Base-by-base conservation (phyloP, 2,113 vertebrate species). In the Kobus ellipsiprymnus region DNA sequence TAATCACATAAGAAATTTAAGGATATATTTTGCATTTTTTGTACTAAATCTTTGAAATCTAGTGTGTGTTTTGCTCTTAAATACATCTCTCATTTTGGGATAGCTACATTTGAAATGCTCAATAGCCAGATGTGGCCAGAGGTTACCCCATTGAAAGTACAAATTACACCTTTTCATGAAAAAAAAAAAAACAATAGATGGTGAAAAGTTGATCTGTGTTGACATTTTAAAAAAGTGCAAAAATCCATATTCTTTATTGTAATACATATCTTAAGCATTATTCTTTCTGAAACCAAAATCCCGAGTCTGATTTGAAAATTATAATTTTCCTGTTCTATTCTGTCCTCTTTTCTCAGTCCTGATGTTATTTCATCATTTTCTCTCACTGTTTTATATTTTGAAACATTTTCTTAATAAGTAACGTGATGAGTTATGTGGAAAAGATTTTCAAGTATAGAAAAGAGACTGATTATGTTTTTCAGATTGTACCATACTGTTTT, bases 361-460 rank as follows among this genome's bases (percentile, higher is more conserved):
- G 15, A 25, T 64, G 2, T n/a, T 54, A 78, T 71, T 84, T 85
- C 3, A 36, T 33, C 5, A 13, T 83, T 95, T 84, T 23, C 29
- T 83, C 6, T 88, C 33, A 10, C 1, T 71, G 55, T 44, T 88
- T 71, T 30, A 4, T 71, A 52, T 71, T 90, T 87, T 48, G 52
- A 94, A 87, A 86, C 5, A 25, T 30, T 92, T 84, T 44, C 10
- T 59, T 46, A 94, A 52, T 15, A 92, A 92, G 36, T 48, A 29
- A 62, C 67, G 19, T 8, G 46, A 95, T 87, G 33, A 93, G 10
- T 74, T 91, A 64, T 23, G 21, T 54, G 48, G 40, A 55, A 83
- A 88, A 88, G 17, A 57, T 62, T 94, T 98, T 82, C 80, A 96
- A 77, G 21, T 23, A 48, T 46, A 86, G 46, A 93, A 97, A 95